Base-by-base conservation (phyloP, 2,797 vertebrate species). In the Esox masquinongy region DNA sequence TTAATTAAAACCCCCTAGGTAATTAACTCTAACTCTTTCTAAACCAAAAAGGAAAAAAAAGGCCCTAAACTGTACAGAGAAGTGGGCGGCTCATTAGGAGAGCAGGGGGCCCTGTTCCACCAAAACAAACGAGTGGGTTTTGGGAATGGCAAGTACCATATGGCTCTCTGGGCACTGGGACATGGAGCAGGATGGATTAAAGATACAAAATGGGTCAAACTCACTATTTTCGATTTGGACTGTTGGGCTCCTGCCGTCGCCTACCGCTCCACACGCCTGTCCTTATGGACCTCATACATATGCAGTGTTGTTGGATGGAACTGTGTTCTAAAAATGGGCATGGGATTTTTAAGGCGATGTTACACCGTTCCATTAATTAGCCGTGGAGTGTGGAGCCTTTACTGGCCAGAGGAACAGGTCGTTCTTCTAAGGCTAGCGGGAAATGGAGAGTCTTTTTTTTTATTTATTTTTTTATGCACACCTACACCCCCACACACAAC, bases 251-350 rank as follows among this genome's bases (percentile, higher is more conserved):
- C 71, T 17, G 66, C 24, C 36, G 80, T 84, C 76, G 82, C 87
- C 85, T 80, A 80, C 85, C 81, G 84, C 72, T 87, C 89, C 90
- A 85, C 89, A 87, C 85, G 89, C 90, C 74, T 31, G 74, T 85
- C 89, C 90, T 86, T 86, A 89, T 90, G 90, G 78, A 75, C 82
- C n/a, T 87, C 85, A 84, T 90, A 82, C 81, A 91, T 91, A 88
- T 89, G 79, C 79, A 91, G 86, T 17, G 70, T 68, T 76, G 7
- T 78, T 84, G 87, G 87, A 90, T 82, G 88, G 88, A 86, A 89
- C 84, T 14, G 39, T 66, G 84, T 11, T 19, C 19, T 56, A 56
- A 77, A 75, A 86, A 79, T 68, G 1, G 36, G 34, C n/a, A 22
- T 74, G 68, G 34, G 39, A 16, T 63, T 72, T 67, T 59, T 47